These are phyloP conservation scores for Chanos chanos DNA, from an alignment of 2,797 vertebrate genomes.

Conservation along the genomic window DNA sequence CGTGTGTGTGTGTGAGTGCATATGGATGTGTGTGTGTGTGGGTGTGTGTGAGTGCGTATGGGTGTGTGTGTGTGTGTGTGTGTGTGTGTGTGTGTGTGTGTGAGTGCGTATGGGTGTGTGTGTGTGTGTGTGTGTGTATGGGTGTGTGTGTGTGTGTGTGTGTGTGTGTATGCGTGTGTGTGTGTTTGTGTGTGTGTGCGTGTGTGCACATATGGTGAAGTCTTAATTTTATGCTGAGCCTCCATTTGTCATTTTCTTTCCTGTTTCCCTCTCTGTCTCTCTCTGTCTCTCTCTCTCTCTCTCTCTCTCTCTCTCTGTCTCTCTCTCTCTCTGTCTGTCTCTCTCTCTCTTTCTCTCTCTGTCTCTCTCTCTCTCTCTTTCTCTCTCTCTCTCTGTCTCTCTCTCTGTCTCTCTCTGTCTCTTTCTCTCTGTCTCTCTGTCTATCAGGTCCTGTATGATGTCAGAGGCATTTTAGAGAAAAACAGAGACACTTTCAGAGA, in stretches of 20 bases:
- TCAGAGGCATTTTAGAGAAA: constrained; percentile 85
- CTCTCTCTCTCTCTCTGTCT: not conserved
- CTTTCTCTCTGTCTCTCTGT: not conserved
- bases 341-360: too few relatives aligned
- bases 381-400: not conserved
- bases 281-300: too few relatives aligned
- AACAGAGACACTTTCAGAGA: constrained; percentile 92
- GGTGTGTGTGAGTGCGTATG: too few relatives aligned
- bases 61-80: not conserved
- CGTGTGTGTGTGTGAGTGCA: not conserved
- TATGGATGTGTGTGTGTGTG: not conserved
- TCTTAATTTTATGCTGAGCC: too few relatives aligned
- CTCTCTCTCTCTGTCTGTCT: too few relatives aligned
- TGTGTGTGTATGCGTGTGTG: too few relatives aligned
- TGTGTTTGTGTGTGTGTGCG: too few relatives aligned
- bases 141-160: too few relatives aligned
- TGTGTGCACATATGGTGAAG: too few relatives aligned
- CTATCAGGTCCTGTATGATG: constrained; percentile 83
- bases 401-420: not conserved
- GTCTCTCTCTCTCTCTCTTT: not conserved
- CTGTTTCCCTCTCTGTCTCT: too few relatives aligned
- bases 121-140: too few relatives aligned
- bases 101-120: not conserved
- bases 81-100: not conserved
- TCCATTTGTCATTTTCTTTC: too few relatives aligned